phyloP scores from a whole-genome alignment of 37 sponge, comb jelly and placozoan genomes.

The Chondrosia reniformis region DNA sequence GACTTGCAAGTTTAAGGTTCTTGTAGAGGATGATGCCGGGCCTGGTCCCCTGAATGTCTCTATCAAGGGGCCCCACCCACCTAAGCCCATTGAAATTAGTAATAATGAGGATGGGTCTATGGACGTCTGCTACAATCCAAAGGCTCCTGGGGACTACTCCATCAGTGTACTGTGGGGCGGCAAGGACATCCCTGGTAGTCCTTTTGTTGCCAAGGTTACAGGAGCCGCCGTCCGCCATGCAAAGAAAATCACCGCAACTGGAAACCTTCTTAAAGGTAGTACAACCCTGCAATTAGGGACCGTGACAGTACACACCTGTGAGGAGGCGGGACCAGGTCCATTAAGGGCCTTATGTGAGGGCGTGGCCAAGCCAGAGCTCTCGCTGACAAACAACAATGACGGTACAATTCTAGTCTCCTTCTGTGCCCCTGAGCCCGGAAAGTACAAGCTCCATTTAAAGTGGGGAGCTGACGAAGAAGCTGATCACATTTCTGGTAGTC shows the following conservation, averaged over 20 bases:
- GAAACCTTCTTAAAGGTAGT: constrained; percentile 43
- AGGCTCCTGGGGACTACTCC: constrained; percentile 79
- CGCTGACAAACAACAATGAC: constrained; percentile 41
- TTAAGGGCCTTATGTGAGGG: constrained; percentile 81
- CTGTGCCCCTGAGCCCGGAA: constrained; percentile 51
- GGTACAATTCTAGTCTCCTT: constrained; percentile 74
- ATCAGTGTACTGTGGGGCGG: constrained; percentile 63
- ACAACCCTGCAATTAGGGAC: constrained; percentile 55
- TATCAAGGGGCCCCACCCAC: constrained; percentile 73
- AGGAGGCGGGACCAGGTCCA: constrained; percentile 76
- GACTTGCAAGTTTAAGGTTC: constrained; percentile 49
- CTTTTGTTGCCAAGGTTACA: constrained; percentile 55
- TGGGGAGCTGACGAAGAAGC: constrained; percentile 78
- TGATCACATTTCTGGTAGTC: constrained; percentile 66
- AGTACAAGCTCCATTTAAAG: constrained; percentile 66
- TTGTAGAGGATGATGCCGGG: constrained; percentile 74
- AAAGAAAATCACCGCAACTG: constrained; percentile 46
- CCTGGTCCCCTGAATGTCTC: constrained; percentile 76
- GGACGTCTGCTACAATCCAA: constrained; percentile 68
- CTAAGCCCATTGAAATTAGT: constrained; percentile 74
- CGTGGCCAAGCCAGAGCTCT: constrained; percentile 64
- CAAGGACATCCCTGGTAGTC: constrained; percentile 65
- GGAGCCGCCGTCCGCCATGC: constrained; percentile 70
- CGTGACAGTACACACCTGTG: constrained; percentile 38
- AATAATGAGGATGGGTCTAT: constrained; percentile 69